These are phyloP conservation scores for Osmerus eperlanus DNA, from an alignment of 2,113 vertebrate genomes.

Conservation along the genomic window DNA sequence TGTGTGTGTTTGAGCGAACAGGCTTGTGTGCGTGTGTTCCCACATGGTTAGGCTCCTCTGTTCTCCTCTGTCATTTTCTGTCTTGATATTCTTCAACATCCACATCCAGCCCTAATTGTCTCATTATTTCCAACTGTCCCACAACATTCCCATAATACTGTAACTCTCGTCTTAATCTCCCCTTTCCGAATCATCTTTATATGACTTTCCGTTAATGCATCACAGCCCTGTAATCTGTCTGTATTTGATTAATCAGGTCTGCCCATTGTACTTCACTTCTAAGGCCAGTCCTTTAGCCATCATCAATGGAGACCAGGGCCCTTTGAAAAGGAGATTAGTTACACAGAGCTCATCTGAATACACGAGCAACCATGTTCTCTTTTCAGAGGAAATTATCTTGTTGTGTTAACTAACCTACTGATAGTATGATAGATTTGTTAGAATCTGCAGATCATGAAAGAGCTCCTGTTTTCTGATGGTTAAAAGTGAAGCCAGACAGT, in stretches of 20 bases:
- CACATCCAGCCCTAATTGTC: no score
- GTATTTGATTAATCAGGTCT: conserved; percentile 73
- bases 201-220: conserved; percentile 72
- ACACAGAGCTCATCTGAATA: conserved; percentile 58
- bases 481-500: conserved; percentile 14
- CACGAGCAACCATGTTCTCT: conserved; percentile 33
- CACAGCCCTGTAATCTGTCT: conserved; percentile 69
- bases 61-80: no score
- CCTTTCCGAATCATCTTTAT: conserved; percentile 64
- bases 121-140: no score
- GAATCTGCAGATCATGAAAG: no score
- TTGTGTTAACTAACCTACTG: conserved; percentile 12
- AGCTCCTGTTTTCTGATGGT: background rate
- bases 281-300: conserved; percentile 61
- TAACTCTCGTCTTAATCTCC: background rate
- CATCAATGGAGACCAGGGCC: conserved; percentile 64
- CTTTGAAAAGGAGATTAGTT: conserved; percentile 66
- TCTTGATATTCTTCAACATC: no score
- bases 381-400: conserved; percentile 54
- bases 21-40: no score
- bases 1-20: no score
- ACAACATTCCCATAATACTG: no score
- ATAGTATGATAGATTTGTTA: background rate
- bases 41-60: no score
- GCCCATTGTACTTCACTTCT: conserved; percentile 70